These are phyloP conservation scores for Mystacornis crossleyi DNA, from an alignment of 2,113 vertebrate genomes.

Conservation along the genomic window DNA sequence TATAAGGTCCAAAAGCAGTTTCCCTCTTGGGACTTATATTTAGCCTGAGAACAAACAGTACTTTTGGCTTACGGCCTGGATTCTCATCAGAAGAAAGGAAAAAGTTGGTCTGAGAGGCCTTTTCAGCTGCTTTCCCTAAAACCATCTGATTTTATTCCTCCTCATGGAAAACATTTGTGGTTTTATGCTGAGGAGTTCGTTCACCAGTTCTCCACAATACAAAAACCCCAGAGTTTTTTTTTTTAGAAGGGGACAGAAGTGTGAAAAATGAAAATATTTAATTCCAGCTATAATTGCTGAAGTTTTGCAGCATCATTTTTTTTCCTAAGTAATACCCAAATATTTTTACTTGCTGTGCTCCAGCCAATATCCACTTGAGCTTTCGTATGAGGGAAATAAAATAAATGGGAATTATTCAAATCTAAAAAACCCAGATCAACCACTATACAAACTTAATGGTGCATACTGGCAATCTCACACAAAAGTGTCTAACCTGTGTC, in stretches of 20 bases:
- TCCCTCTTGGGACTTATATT: not conserved
- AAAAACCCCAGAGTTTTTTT: not conserved
- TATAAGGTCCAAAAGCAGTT: not conserved
- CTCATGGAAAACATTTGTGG: not conserved
- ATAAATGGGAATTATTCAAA: not conserved
- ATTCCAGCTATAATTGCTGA: constrained; percentile 24
- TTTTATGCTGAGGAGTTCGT: not conserved
- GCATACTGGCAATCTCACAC: not conserved
- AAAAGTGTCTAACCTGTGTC: not conserved
- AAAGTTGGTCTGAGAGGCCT: not conserved
- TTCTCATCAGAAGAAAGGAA: not conserved
- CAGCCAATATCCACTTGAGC: not conserved
- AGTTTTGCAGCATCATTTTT: constrained; percentile 32
- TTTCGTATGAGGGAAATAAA: constrained; percentile 2
- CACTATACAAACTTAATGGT: not conserved
- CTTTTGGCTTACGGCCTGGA: not conserved
- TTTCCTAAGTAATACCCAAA: constrained; percentile 13
- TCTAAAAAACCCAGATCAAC: not conserved
- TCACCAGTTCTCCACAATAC: not conserved
- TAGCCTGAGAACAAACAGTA: constrained; percentile 20
- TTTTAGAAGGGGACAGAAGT: not conserved
- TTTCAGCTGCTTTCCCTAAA: not conserved
- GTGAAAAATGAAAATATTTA: not conserved
- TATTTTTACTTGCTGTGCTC: not conserved
- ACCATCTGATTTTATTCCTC: not conserved